Evolutionary conservation across 2,797 vertebrate species (phyloP), one percentile per base, ranked within the genome.

Genomic region (Paedocypris micromegethes): DNA sequence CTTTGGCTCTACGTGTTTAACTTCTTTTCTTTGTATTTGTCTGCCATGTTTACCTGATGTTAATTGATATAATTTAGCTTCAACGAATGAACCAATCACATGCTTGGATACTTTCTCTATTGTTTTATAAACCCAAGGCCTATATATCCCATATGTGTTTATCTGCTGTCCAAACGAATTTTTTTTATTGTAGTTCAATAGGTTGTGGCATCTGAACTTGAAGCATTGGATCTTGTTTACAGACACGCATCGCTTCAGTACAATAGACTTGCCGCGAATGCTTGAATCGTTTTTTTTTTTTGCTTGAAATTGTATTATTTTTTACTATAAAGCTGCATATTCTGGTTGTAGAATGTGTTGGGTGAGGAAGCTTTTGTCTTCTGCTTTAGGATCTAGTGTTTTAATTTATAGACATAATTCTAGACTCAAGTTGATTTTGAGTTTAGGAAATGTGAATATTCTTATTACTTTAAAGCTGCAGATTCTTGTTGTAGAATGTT

Each of bases 201-300:
- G 56, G 55, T 55, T 54, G 44, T 9, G 63, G 58, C 41, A 58
- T 40, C 53, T 67, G 72, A 49, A 47, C 68, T 56, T 39, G 38
- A 53, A 6, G 42, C 72, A 55, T 54, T 9, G 61, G 70, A 47
- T 49, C 61, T 63, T 9, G 41, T 68, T 72, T 67, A 49, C 73
- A 66, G 54, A 7, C 56, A 58, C 53, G 60, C 56, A 55, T 78
- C 56, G 63, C 68, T 52, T 68, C 49, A 41, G 50, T 50, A 38
- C 46, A 58, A 52, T 72, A 62, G 51, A 66, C 58, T 23, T 23
- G 23, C 23, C 1, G 23, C 23, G 23, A 23, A 23, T 23, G 23
- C 23, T 23, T 23, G 23, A 23, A 23, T 23, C 23, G 23, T 23
- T 23, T 23, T 23, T 23, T 23, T 23, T 23, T 23, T 23, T 23